A percentile compares a stretch with the other conserved stretches of the same genome.
Conservation (phyloP, 2,797 vertebrate genomes). For the Gila robusta region DNA sequence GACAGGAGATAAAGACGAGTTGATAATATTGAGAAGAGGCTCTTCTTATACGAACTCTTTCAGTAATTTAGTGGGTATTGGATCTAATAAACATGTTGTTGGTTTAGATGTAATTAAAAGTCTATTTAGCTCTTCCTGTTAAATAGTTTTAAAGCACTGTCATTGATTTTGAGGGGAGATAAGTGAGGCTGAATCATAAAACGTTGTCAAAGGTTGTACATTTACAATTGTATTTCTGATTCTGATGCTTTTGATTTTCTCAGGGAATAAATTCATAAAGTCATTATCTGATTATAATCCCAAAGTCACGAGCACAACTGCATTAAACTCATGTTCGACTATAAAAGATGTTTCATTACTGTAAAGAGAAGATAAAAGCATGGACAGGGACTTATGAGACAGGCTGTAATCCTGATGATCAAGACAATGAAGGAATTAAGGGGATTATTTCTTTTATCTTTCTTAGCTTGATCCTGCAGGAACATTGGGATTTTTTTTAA, state of each 20-base stretch:
- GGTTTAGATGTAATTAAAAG: too few relatives aligned
- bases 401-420: slow-evolving; percentile 34
- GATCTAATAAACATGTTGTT: too few relatives aligned
- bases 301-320: background rate
- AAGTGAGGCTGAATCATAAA: background rate
- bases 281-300: background rate
- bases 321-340: background rate
- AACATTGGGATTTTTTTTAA: background rate
- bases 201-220: background rate
- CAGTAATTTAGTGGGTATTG: too few relatives aligned
- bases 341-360: background rate
- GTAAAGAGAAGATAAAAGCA: background rate
- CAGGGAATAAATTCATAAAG: background rate
- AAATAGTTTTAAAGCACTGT: background rate
- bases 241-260: background rate
- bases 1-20: too few relatives aligned
- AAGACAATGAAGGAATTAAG: slow-evolving; percentile 16
- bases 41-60: too few relatives aligned
- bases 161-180: background rate
- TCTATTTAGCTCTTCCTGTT: too few relatives aligned
- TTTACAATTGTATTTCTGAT: background rate
- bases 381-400: slow-evolving; percentile 6
- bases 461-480: background rate
- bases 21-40: too few relatives aligned
- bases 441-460: slow-evolving; percentile 1